Conservation (phyloP, 2,888 invertebrate species). For the Ichneumoninae sp. region DNA sequence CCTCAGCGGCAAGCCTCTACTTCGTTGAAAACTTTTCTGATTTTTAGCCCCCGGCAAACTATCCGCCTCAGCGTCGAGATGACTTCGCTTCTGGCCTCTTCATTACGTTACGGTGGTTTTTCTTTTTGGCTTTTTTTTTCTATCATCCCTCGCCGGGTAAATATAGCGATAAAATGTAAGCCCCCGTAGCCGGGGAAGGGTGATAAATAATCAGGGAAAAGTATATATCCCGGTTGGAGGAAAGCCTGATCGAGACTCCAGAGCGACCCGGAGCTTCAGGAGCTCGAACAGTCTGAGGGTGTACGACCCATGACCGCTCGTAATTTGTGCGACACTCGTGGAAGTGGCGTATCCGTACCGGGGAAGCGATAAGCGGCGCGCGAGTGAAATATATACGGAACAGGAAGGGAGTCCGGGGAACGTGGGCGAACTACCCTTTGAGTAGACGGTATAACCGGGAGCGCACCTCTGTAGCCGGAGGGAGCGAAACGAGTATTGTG, state of each 20-base stretch:
- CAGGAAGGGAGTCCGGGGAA: conserved; percentile 32
- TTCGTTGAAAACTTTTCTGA: conserved; percentile 56
- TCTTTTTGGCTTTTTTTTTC: not conserved
- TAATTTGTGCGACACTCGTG: conserved; percentile 73
- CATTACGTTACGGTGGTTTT: conserved; percentile 36
- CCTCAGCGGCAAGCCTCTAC: conserved; percentile 33
- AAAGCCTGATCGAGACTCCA: conserved; percentile 1
- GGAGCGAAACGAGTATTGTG: conserved; percentile 1
- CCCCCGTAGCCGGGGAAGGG: not conserved
- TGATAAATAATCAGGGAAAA: conserved; percentile 13
- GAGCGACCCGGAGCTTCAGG: conserved; percentile 1
- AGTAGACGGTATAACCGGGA: conserved; percentile 29
- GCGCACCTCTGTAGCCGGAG: not conserved
- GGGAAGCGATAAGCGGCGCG: conserved; percentile 64
- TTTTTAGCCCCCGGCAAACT: conserved; percentile 37
- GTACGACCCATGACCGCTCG: conserved; percentile 67
- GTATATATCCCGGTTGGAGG: not conserved
- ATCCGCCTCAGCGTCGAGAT: conserved; percentile 31
- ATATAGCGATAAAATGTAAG: not conserved
- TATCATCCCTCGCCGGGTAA: conserved; percentile 9
- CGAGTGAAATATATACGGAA: conserved; percentile 57
- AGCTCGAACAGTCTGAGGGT: conserved; percentile 47
- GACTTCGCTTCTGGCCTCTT: conserved; percentile 41
- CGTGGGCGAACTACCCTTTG: conserved; percentile 52
- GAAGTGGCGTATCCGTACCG: conserved; percentile 72